Evolutionary conservation across 2,888 invertebrate genomes (phyloP).

Genomic region (Drosophila limbata): DNA sequence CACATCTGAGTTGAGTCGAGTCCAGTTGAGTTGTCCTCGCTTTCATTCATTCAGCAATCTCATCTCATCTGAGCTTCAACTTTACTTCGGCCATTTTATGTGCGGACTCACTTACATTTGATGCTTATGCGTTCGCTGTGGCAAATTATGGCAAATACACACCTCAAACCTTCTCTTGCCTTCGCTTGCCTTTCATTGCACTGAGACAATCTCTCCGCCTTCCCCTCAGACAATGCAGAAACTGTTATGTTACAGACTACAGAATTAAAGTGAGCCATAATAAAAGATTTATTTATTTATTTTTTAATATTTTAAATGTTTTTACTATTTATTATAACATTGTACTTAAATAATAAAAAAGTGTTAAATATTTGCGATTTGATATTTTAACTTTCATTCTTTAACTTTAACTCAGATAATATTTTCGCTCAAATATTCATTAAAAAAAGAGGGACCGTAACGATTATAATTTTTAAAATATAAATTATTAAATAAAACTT

Average conservation of each 20-base stretch:
- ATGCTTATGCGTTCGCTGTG: slow-evolving; percentile 74
- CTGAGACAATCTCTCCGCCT: neutral
- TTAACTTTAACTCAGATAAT: too few relatives aligned
- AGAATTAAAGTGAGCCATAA: too few relatives aligned
- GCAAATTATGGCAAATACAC: slow-evolving; percentile 84
- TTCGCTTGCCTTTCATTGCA: slow-evolving; percentile 23
- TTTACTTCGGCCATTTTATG: slow-evolving; percentile 34
- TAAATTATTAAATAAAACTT: too few relatives aligned
- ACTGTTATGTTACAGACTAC: slow-evolving; percentile 21
- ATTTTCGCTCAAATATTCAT: too few relatives aligned
- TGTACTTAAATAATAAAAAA: too few relatives aligned
- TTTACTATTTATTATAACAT: too few relatives aligned
- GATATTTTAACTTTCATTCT: too few relatives aligned
- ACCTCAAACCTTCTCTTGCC: slow-evolving; percentile 59
- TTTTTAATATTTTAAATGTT: too few relatives aligned
- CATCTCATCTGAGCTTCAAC: slow-evolving; percentile 1
- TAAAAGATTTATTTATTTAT: too few relatives aligned
- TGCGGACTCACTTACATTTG: slow-evolving; percentile 32
- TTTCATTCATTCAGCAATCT: slow-evolving; percentile 68
- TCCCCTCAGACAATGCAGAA: slow-evolving; percentile 40
- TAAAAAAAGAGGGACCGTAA: too few relatives aligned
- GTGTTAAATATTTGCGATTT: too few relatives aligned
- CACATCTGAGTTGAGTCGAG: slow-evolving; percentile 5
- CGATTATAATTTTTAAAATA: too few relatives aligned
- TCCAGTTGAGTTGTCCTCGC: slow-evolving; percentile 67